A percentile compares a stretch with the other conserved stretches of the same genome.
Evolutionary conservation across 2,797 vertebrate genomes (phyloP).

Genomic region (Esox lucius): DNA sequence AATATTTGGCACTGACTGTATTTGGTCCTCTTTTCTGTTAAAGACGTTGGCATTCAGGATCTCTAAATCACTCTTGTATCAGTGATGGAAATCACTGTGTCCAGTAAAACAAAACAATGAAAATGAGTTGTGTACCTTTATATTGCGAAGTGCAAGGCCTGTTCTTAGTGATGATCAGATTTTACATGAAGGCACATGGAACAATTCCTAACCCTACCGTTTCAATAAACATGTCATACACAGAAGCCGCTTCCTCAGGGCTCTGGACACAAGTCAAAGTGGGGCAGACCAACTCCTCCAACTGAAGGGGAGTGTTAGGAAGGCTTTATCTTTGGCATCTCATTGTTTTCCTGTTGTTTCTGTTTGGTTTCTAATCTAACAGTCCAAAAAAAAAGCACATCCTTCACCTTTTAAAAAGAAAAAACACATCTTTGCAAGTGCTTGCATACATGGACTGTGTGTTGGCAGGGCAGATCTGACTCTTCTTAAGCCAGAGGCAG

Average conservation of each 20-base stretch:
- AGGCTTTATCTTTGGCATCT: background rate
- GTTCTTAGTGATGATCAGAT: background rate
- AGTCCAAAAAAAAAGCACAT: background rate
- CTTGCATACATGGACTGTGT: background rate
- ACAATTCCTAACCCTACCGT: constrained; percentile 23
- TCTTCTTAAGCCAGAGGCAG: background rate
- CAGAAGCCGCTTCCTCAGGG: constrained; percentile 14
- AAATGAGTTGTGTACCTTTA: background rate
- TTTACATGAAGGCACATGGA: background rate
- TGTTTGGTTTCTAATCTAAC: background rate
- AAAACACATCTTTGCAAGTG: background rate
- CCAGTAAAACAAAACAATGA: background rate
- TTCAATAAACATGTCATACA: constrained; percentile 26
- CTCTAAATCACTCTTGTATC: background rate
- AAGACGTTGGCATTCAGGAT: background rate
- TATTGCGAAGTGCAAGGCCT: background rate
- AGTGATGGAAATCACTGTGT: constrained; percentile 13
- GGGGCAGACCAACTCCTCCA: background rate
- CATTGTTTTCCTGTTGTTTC: background rate
- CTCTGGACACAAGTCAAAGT: constrained; percentile 13
- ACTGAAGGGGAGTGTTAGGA: background rate
- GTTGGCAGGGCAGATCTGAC: background rate
- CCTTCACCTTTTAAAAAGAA: background rate
- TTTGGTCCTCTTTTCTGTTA: constrained; percentile 6
- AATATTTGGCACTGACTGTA: constrained; percentile 67